Evolutionary conservation across 2,888 invertebrate genomes (phyloP), one percentile per base, ranked within the genome.

Genomic region (Rotaria magnacalcarata): DNA sequence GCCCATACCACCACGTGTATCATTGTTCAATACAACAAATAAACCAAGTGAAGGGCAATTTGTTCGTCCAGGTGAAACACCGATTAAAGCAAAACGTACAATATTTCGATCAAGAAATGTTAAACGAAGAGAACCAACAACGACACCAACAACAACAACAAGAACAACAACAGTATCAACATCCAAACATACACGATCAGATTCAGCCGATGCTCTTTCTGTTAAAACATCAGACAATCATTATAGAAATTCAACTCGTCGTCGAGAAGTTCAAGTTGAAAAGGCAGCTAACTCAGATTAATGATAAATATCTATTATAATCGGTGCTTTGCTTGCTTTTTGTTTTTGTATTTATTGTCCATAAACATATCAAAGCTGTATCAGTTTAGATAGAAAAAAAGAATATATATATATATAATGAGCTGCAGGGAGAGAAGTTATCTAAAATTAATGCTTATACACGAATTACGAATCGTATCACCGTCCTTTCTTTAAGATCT

Each of bases 311-410:
- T 67, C 14, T 67, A 67, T 27, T 41, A 41, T 27, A 19, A 2
- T 67, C 34, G 67, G 67, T 67, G 67, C 67, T 67, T 14, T 34
- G 2, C 34, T 27, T 16, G 8, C 11, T 4, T 34, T 6, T 27
- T 67, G 16, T 67, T 67, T 67, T 27, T 67, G 67, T 67, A 67
- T 41, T 67, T 34, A 2, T 67, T 67, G 67, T 67, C 67, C 67
- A 67, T 67, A 4, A 34, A 67, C 67, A 67, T 34, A 67, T 67
- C 67, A 67, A 19, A 67, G 34, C 34, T 34, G 34, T 27, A 67
- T 14, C 34, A 19, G 34, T 67, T 67, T 11, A 34, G 34, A 67
- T 19, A 67, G 67, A 67, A 67, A 11, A 67, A 67, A 34, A 34
- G 16, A 3, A 34, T 34, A 34, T 34, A 34, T 16, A 34, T 0